Conservation (phyloP, 2,888 invertebrate species). For the Andricus curvator region DNA sequence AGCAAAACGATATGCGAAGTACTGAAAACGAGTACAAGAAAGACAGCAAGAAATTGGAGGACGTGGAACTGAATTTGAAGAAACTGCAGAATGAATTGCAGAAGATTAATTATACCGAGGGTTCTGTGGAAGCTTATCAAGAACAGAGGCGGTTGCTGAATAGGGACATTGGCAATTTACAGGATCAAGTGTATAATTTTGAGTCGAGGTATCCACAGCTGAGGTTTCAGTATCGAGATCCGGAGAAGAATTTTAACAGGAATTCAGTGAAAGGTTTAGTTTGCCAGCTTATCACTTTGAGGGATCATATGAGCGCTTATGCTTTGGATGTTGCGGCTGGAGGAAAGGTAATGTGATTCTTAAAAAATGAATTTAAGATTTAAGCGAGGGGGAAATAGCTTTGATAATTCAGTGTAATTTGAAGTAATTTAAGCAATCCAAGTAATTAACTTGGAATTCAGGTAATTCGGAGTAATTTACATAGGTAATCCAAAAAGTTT, state of each 20-base stretch:
- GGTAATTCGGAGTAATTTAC: too few species aligned
- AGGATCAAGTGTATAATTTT: slow-evolving; percentile 81
- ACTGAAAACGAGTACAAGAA: slow-evolving; percentile 84
- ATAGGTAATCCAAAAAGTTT: too few species aligned
- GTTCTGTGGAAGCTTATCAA: slow-evolving; percentile 80
- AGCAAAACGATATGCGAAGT: slow-evolving; percentile 84
- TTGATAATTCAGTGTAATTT: too few species aligned
- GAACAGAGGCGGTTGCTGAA: slow-evolving; percentile 79
- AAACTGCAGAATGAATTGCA: slow-evolving; percentile 80
- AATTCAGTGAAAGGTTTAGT: slow-evolving; percentile 87
- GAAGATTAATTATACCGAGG: slow-evolving; percentile 83
- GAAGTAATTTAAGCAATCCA: too few species aligned
- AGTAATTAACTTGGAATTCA: too few species aligned
- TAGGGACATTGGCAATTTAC: slow-evolving; percentile 80
- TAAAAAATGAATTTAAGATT: slow-evolving; percentile 30
- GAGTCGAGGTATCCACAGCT: slow-evolving; percentile 81
- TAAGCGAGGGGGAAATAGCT: too few species aligned
- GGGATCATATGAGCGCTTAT: slow-evolving; percentile 84
- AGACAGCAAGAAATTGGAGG: slow-evolving; percentile 82
- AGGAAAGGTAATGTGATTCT: slow-evolving; percentile 83
- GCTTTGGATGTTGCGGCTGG: slow-evolving; percentile 94
- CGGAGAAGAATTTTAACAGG: slow-evolving; percentile 86
- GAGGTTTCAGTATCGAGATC: slow-evolving; percentile 88
- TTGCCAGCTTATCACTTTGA: slow-evolving; percentile 88
- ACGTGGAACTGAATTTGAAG: slow-evolving; percentile 81